Evolutionary conservation across 35 echinoderm and acorn worm genomes (phyloP).

Genomic region (Ptychodera flava): DNA sequence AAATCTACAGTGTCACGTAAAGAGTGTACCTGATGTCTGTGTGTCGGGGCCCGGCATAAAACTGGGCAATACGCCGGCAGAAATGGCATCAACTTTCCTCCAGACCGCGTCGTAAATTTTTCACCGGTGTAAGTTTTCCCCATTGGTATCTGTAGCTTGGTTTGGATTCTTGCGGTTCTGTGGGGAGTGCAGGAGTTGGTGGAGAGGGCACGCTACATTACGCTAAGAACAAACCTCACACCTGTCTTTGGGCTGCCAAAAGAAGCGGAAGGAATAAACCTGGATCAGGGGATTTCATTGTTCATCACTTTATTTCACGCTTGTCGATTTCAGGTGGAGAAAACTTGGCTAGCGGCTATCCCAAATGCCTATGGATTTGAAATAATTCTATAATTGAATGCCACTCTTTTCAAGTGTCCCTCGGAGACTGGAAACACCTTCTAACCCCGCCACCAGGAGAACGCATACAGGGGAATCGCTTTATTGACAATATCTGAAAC

Average conservation of each 20-base stretch:
- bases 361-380: neutral
- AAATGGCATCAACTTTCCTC: too few relatives aligned
- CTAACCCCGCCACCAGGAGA: neutral
- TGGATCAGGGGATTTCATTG: neutral
- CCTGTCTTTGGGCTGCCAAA: neutral
- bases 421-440: neutral
- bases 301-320: conserved; percentile 1
- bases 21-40: too few relatives aligned
- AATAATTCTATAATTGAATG: conserved; percentile 2
- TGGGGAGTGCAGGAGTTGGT: neutral
- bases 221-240: neutral
- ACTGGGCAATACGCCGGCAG: too few relatives aligned
- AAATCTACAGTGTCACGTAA: too few relatives aligned
- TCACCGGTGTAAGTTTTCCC: too few relatives aligned
- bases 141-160: too few relatives aligned
- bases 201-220: neutral
- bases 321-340: neutral
- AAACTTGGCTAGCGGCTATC: neutral
- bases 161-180: neutral
- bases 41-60: too few relatives aligned
- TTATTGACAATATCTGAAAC: neutral
- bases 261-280: neutral
- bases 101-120: too few relatives aligned
- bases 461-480: neutral
- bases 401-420: neutral